Conservation (phyloP, 37 sponge, comb jelly and placozoan genomes). For the Spongilla lacustris region DNA sequence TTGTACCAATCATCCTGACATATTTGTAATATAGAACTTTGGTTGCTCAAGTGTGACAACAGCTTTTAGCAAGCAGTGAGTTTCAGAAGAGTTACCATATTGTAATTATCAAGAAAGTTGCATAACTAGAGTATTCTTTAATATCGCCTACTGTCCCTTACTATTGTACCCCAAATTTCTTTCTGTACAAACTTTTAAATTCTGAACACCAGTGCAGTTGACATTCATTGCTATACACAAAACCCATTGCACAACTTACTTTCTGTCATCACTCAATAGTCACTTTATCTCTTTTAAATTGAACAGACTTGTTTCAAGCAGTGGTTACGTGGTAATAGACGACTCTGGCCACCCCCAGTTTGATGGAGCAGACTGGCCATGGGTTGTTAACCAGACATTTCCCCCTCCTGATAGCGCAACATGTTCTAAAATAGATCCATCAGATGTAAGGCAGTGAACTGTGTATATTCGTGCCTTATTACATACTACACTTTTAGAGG, state of each 20-base stretch:
- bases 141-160: no score
- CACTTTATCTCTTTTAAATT: neutral
- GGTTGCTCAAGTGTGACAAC: no score
- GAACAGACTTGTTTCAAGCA: conserved; percentile 51
- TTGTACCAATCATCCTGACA: no score
- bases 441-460: neutral
- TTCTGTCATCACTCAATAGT: neutral
- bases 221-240: neutral
- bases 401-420: conserved; percentile 6
- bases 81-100: no score
- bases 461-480: neutral
- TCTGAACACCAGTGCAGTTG: no score
- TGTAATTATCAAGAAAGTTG: no score
- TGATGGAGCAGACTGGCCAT: conserved; percentile 63
- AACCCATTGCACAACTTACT: neutral
- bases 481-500: neutral
- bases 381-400: conserved; percentile 44
- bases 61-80: no score
- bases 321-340: conserved; percentile 76
- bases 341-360: conserved; percentile 70
- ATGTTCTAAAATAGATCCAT: conserved; percentile 19
- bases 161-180: no score
- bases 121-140: no score
- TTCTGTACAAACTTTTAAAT: no score
- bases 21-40: no score